Evolutionary conservation across 2,888 invertebrate species (phyloP), one percentile per base, ranked within the genome.

Genomic region (Cerastis leucographa): DNA sequence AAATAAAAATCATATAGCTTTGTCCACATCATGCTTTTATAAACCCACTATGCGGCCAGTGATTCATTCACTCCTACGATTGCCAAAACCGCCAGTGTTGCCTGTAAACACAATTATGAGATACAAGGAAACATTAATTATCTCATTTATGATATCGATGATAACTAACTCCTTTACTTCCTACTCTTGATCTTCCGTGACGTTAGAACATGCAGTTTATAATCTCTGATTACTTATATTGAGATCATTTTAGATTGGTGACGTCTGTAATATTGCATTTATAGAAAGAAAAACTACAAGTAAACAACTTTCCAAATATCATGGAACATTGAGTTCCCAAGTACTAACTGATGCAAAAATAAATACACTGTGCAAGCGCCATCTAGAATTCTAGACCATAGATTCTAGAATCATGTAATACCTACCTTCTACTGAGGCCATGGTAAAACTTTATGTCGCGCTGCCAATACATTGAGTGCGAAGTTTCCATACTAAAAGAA

Each of bases 81-180:
- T 89, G 91, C 92, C 89, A 90, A 90, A 88, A 85, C 70, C 29
- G 85, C 80, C 75, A 62, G 73, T 77, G 71, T 83, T 67, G 72
- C 62, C 86, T 87, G 83, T 88, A 89, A 87, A 88, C 85, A 84
- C 80, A 87, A 86, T 85, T 76, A 85, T 79, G 70, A 84, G 80
- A 76, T 83, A 84, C 79, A 88, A 84, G 87, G 71, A 85, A 85
- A 85, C 86, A 90, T 90, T 88, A 87, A 87, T 88, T 83, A 89
- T 87, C 68, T 71, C 29, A 68, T 76, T 73, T 35, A 35, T 35
- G 35, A 40, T 54, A 12, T 81, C 62, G 76, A 81, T 81, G 19
- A 70, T 64, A 72, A 35, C 67, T 70, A 42, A n/a, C 73, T 74
- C 74, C 79, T 86, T 87, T 87, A 86, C 88, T 90, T 90, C 89